Conservation (phyloP, 2,113 vertebrate genomes). For the Tachysurus vachellii region DNA sequence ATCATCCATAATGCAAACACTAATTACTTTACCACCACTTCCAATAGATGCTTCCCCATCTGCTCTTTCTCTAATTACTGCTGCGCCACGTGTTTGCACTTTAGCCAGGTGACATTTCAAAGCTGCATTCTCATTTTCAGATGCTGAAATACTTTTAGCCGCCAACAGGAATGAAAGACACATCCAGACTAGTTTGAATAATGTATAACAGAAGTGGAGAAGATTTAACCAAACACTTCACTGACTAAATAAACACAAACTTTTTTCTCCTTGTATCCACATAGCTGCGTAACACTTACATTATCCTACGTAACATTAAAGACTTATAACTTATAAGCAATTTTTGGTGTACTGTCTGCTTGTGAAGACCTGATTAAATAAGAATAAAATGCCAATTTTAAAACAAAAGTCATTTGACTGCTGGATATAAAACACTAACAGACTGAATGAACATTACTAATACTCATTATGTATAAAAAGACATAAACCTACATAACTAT, state of each 20-base stretch:
- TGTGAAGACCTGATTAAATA: not conserved
- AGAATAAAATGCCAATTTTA: not conserved
- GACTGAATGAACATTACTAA: not conserved
- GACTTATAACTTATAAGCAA: not conserved
- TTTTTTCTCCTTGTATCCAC: not conserved
- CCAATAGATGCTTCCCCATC: constrained; percentile 15
- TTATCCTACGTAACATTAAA: not conserved
- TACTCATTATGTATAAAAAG: not conserved
- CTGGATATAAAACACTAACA: not conserved
- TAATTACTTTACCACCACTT: constrained; percentile 37
- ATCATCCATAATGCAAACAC: constrained; percentile 49
- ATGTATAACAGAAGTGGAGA: not conserved
- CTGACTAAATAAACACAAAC: not conserved
- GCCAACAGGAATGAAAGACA: not conserved
- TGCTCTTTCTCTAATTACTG: constrained; percentile 34
- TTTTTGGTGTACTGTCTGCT: not conserved
- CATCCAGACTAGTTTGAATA: not conserved
- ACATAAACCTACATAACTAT: not conserved
- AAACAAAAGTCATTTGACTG: not conserved
- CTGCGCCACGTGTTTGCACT: not conserved
- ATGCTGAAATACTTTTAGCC: constrained; percentile 2
- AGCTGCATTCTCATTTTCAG: not conserved
- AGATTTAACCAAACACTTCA: not conserved
- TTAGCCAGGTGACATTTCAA: constrained; percentile 37
- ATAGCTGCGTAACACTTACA: not conserved